Conservation (phyloP, 2,888 invertebrate genomes). For the Aleiodes testaceus region DNA sequence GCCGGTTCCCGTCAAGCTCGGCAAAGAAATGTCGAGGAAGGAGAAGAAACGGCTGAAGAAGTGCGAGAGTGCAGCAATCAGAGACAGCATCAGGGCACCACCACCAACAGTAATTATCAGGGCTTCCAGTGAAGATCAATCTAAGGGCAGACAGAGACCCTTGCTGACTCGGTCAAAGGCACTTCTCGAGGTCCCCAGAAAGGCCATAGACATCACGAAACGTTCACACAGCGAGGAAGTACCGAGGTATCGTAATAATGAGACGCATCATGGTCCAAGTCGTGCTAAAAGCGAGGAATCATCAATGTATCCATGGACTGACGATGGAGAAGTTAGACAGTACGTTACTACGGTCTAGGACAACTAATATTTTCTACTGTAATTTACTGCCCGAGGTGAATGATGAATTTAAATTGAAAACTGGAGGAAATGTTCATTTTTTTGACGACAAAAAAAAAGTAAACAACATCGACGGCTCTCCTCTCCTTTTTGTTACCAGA, state of each 20-base stretch:
- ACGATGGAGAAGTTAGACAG: slow-evolving; percentile 64
- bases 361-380: slow-evolving; percentile 15
- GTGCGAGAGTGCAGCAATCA: slow-evolving; percentile 58
- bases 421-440: slow-evolving; percentile 18
- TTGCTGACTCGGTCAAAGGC: slow-evolving; percentile 66
- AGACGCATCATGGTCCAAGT: slow-evolving; percentile 60
- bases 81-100: slow-evolving; percentile 53
- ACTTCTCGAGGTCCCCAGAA: slow-evolving; percentile 64
- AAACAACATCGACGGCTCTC: slow-evolving; percentile 41
- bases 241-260: slow-evolving; percentile 60
- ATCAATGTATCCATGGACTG: slow-evolving; percentile 64
- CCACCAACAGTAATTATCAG: slow-evolving; percentile 55
- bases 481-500: slow-evolving; percentile 51
- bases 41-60: slow-evolving; percentile 59
- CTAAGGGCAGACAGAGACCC: slow-evolving; percentile 63
- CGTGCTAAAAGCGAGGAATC: slow-evolving; percentile 70
- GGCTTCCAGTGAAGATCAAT: slow-evolving; percentile 66
- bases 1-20: slow-evolving; percentile 56
- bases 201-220: slow-evolving; percentile 61
- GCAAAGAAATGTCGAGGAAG: slow-evolving; percentile 51
- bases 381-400: slow-evolving; percentile 33
- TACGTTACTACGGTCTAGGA: slow-evolving; percentile 69
- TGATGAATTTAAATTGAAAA: slow-evolving; percentile 29
- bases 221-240: slow-evolving; percentile 70
- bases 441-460: not conserved